phyloP scores from a whole-genome alignment of 1,140 invertebrate genomes.

The Cecropterus lyciades region DNA sequence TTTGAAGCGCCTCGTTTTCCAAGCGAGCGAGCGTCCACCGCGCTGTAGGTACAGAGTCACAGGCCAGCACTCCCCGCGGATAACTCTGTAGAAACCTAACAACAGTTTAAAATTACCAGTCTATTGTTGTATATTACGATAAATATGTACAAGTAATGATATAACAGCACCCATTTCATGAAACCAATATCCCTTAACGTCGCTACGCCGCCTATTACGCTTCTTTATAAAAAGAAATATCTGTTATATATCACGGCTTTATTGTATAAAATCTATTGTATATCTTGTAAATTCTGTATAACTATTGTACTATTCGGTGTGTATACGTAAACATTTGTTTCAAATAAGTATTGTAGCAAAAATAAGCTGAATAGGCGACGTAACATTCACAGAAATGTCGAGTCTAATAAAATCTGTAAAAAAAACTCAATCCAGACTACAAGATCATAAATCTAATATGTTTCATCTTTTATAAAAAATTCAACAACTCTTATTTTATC shows the following conservation, averaged over 20 bases:
- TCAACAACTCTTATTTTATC: slow-evolving; percentile 82
- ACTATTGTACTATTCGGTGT: slow-evolving; percentile 75
- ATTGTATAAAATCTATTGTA: slow-evolving; percentile 80
- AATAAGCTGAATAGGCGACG: slow-evolving; percentile 76
- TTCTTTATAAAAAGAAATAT: slow-evolving; percentile 68
- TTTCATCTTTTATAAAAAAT: slow-evolving; percentile 83
- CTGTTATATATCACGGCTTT: slow-evolving; percentile 74
- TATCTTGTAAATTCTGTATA: slow-evolving; percentile 77
- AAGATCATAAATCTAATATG: slow-evolving; percentile 83
- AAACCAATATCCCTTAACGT: slow-evolving; percentile 59
- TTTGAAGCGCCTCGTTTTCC: neutral
- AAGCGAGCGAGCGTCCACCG: neutral
- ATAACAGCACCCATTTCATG: slow-evolving; percentile 80
- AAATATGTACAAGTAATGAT: slow-evolving; percentile 82
- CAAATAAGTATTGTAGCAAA: slow-evolving; percentile 77
- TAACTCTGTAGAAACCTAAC: slow-evolving; percentile 83
- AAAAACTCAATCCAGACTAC: slow-evolving; percentile 82
- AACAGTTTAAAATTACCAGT: slow-evolving; percentile 82
- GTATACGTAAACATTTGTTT: slow-evolving; percentile 69
- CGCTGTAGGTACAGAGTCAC: slow-evolving; percentile 22
- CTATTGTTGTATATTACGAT: slow-evolving; percentile 82
- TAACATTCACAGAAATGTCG: slow-evolving; percentile 53
- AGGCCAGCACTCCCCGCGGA: slow-evolving; percentile 52
- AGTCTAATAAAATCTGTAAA: slow-evolving; percentile 80
- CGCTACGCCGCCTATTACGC: slow-evolving; percentile 63